A percentile compares a stretch with the other conserved stretches of the same genome.
Evolutionary conservation across 2,113 vertebrate genomes (phyloP).

Genomic region (Lophotis ruficrista): DNA sequence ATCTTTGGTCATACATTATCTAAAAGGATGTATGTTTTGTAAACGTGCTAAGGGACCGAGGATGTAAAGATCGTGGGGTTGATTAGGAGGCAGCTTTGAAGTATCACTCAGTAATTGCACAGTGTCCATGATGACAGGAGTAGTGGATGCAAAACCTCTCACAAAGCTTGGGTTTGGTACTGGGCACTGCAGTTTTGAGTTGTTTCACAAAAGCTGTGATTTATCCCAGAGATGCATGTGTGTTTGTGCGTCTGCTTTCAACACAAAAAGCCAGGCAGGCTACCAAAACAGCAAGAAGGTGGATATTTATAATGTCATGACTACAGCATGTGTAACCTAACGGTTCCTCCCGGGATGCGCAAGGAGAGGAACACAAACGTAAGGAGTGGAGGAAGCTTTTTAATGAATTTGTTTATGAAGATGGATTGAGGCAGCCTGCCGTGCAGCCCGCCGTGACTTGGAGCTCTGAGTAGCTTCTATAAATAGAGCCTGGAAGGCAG

Average conservation of each 20-base stretch:
- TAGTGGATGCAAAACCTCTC: fast-evolving
- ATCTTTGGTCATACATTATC: fast-evolving
- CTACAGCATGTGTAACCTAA: neutral
- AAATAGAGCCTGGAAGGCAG: slow-evolving; percentile 60
- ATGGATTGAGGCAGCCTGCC: slow-evolving; percentile 26
- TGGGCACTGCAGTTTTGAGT: neutral
- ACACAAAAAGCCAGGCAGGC: neutral
- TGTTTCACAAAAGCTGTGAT: neutral
- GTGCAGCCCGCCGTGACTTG: slow-evolving; percentile 25
- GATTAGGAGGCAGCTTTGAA: neutral
- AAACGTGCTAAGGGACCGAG: neutral
- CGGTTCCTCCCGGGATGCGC: neutral
- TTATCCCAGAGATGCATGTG: fast-evolving
- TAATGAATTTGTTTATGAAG: slow-evolving; percentile 48
- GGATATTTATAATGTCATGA: neutral
- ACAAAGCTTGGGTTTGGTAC: fast-evolving
- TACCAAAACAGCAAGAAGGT: fast-evolving
- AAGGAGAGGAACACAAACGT: neutral
- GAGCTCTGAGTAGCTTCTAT: slow-evolving; percentile 43
- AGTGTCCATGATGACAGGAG: neutral
- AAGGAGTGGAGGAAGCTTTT: neutral
- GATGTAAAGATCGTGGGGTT: neutral
- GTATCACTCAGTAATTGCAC: neutral
- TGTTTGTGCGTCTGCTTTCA: neutral
- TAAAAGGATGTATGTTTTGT: neutral